phyloP scores from a whole-genome alignment of 2,797 vertebrate species.

The Pempheris klunzingeri region DNA sequence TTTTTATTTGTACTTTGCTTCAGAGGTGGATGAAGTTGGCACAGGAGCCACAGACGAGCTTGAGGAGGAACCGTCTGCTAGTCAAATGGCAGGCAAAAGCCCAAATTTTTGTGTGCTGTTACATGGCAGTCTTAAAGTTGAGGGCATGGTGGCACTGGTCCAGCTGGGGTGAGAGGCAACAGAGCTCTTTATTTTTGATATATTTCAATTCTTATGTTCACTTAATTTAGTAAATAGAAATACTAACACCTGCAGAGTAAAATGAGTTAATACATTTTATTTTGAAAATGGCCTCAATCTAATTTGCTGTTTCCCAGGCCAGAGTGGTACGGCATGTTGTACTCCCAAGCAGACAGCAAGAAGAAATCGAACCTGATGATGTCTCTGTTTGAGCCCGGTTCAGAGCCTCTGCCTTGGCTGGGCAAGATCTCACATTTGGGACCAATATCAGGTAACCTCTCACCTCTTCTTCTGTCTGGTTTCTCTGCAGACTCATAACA shows the following conservation, averaged over 20 bases:
- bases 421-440: constrained; percentile 95
- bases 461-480: background rate
- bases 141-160: constrained; percentile 98
- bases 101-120: constrained; percentile 98
- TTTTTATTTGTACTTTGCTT: constrained; percentile 41
- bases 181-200: background rate
- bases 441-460: constrained; percentile 93
- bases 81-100: constrained; percentile 97
- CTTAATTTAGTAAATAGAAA: background rate
- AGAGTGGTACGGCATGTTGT: constrained; percentile 98
- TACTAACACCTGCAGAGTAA: background rate
- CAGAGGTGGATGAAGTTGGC: constrained; percentile 96
- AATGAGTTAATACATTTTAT: background rate
- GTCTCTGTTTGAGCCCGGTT: constrained; percentile 96
- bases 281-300: background rate
- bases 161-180: constrained; percentile 90
- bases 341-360: constrained; percentile 99
- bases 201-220: background rate
- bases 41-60: constrained; percentile 93
- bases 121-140: constrained; percentile 98
- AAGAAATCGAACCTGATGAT: constrained; percentile 99
- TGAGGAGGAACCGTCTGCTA: constrained; percentile 96
- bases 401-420: constrained; percentile 95
- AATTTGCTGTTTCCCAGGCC: constrained; percentile 78
- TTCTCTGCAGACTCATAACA: constrained; percentile 5